Evolutionary conservation across 2,113 vertebrate species (phyloP).

Genomic region (Cryptotis parvus): DNA sequence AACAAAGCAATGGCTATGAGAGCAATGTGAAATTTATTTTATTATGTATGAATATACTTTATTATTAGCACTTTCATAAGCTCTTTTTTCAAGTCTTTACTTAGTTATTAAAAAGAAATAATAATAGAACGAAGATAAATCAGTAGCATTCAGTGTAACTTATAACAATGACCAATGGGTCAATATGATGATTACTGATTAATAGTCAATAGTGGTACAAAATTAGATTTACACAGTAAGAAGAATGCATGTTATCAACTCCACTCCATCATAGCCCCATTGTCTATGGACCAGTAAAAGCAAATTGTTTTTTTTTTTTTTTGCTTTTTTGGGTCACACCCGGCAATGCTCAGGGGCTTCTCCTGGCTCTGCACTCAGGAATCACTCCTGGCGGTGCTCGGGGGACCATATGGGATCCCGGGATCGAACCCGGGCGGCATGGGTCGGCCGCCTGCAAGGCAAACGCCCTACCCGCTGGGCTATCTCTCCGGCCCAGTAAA

Average conservation of each 20-base stretch:
- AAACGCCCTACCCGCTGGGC: too few relatives aligned
- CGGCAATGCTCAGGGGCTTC: too few relatives aligned
- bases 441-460: too few relatives aligned
- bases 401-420: too few relatives aligned
- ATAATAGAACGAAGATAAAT: neutral
- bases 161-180: neutral
- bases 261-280: neutral
- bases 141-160: neutral
- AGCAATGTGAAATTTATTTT: neutral
- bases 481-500: neutral
- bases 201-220: neutral
- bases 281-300: neutral
- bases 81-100: neutral
- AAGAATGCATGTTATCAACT: neutral
- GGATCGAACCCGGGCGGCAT: too few relatives aligned
- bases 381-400: too few relatives aligned
- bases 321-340: too few relatives aligned
- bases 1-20: conserved; percentile 21
- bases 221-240: neutral
- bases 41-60: neutral
- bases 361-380: too few relatives aligned
- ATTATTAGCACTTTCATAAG: neutral
- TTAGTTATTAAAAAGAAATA: neutral
- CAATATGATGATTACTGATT: too few relatives aligned
- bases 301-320: neutral